These are phyloP conservation scores for Orientallactaga sibirica DNA, from an alignment of 2,797 vertebrate genomes.

Conservation along the genomic window DNA sequence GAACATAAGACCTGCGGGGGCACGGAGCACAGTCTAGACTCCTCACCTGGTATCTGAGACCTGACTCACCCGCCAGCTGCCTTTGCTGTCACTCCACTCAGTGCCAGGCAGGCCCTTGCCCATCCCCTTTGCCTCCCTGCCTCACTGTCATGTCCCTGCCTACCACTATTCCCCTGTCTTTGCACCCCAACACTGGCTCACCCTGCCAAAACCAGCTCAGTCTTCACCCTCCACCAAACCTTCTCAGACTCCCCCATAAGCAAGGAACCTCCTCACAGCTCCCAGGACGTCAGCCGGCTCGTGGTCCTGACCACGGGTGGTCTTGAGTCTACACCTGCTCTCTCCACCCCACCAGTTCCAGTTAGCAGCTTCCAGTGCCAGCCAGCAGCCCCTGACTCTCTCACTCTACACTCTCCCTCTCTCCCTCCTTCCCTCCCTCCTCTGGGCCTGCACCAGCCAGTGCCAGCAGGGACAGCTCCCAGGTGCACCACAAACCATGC, in stretches of 20 bases:
- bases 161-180: background rate
- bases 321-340: rapidly evolving
- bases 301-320: rapidly evolving
- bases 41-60: background rate
- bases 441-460: background rate
- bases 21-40: background rate
- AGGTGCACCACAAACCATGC: rapidly evolving
- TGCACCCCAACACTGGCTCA: background rate
- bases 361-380: background rate
- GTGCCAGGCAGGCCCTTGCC: background rate
- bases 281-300: background rate
- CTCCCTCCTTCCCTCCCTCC: background rate
- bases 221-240: no score
- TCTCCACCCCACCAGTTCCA: background rate
- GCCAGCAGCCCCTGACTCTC: background rate
- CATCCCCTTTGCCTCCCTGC: background rate
- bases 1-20: rapidly evolving
- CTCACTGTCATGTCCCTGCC: rapidly evolving
- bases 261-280: background rate
- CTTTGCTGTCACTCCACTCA: background rate
- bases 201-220: background rate
- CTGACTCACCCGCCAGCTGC: background rate
- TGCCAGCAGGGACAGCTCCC: background rate
- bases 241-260: no score
- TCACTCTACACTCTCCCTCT: rapidly evolving